Evolutionary conservation across 2,888 invertebrate species (phyloP), one percentile per base, ranked within the genome.

Genomic region (Blomia tropicalis): DNA sequence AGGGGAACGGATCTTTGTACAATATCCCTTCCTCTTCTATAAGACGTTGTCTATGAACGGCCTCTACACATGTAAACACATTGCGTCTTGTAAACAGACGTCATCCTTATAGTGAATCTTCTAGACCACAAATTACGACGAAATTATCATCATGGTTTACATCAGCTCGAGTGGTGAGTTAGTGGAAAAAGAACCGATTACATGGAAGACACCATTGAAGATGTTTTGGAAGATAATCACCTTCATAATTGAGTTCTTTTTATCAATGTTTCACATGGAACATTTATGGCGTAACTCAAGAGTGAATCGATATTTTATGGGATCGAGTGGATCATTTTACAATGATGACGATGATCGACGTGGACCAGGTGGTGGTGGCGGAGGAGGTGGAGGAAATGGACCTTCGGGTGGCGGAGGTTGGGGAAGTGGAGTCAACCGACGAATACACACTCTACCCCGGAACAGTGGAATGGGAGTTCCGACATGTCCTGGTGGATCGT

Each of bases 191-290:
- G 56, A 56, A 25, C 56, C 56, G 23, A 31, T 56, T 14, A 56
- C 32, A n/a, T 56, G 56, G 56, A 56, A 56, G 29, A 56, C 56
- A 22, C 56, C 56, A n/a, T 25, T 56, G 29, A 56, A 56, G 29
- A 7, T 36, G 11, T 2, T 56, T 14, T 56, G 25, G 29, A 23
- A 29, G 29, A 27, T 56, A 27, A 29, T 56, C 23, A 29, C 29
- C n/a, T 56, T 56, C 23, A n/a, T 56, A 3, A 25, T 56, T 11
- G 29, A 56, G 14, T 56, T 56, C 23, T 36, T 56, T 25, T 30
- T 56, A 1, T 19, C 56, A 2, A 27, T 56, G 29, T 56, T 56
- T 23, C 27, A 30, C 29, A 4, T 56, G 27, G 29, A 29, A 14
- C 29, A 56, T 25, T 7, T 47, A n/a, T 47, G 51, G 51, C 56